Conservation (phyloP, 2,113 vertebrate species). For the Mustelus asterias region DNA sequence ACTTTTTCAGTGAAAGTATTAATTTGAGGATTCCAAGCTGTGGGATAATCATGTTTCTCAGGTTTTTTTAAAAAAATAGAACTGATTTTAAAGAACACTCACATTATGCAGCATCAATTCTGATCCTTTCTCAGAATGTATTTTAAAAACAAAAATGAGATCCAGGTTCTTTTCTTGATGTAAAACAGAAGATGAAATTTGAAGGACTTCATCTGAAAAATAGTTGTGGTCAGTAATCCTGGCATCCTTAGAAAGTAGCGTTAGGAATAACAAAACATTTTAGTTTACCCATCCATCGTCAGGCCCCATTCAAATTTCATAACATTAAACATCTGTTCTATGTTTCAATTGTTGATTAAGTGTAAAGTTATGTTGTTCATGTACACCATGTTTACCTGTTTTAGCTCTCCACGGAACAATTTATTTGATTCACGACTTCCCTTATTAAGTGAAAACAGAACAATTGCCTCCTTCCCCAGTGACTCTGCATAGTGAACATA, state of each 20-base stretch:
- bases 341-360: not conserved
- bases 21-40: not conserved
- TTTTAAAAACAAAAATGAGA: too few species aligned
- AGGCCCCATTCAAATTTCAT: not conserved
- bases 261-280: not conserved
- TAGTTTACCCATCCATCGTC: not conserved
- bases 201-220: not conserved
- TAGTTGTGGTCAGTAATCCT: not conserved
- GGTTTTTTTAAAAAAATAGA: not conserved
- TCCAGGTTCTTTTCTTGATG: not conserved
- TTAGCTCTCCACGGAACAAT: not conserved
- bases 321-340: not conserved
- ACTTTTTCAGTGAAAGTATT: not conserved
- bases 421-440: not conserved
- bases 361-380: not conserved
- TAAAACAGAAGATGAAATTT: not conserved
- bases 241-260: not conserved
- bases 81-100: not conserved
- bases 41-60: not conserved
- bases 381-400: not conserved
- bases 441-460: too few species aligned
- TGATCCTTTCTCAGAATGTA: too few species aligned
- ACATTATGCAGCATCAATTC: not conserved
- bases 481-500: not conserved
- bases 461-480: too few species aligned